Base-by-base conservation (phyloP, 2,888 invertebrate species). In the Nemurella pictetii region DNA sequence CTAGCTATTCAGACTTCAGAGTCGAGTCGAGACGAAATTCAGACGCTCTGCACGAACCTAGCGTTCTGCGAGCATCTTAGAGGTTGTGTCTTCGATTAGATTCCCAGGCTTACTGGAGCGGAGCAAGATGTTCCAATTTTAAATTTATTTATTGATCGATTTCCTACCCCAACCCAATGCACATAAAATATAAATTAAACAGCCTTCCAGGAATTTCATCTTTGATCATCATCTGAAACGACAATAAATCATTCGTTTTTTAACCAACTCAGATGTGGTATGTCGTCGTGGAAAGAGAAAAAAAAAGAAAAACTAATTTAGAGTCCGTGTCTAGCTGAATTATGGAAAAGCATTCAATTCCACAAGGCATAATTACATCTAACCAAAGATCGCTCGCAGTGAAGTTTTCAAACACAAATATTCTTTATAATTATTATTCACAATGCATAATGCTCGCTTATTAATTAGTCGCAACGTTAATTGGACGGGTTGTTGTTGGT, bases 401-500 rank as follows among this genome's bases (percentile, higher is more conserved):
- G 55, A 55, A 55, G 55, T 55, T 55, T 55, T 55, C 55, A 55
- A 20, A 55, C 55, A 55, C 20, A 55, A 55, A 20, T 55, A 3
- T 55, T 35, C 35, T 35, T 35, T 15, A 55, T 55, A 55, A 55
- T 55, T 30, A 29, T 78, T 30, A 27, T 78, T 9, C 78, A 35
- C 35, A 12, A n/a, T 25, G 80, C 35, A 32, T 80, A 27, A 75
- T 75, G 20, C 26, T 80, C 32, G 30, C 83, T 55, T 83, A 83
- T 85, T 85, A 85, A 85, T 85, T 85, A 85, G 83, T 80, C n/a
- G 78, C 55, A 74, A 80, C 83, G 77, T 83, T 83, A 85, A 85
- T 85, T 85, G 83, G 85, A 20, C 32, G 35, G 32, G 29, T 27
- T 20, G 20, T 20, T 78, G 80, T 35, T 5, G 36, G 80, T 32